These are phyloP conservation scores for Penaeus monodon DNA, from an alignment of 2,888 invertebrate genomes.

Conservation along the genomic window DNA sequence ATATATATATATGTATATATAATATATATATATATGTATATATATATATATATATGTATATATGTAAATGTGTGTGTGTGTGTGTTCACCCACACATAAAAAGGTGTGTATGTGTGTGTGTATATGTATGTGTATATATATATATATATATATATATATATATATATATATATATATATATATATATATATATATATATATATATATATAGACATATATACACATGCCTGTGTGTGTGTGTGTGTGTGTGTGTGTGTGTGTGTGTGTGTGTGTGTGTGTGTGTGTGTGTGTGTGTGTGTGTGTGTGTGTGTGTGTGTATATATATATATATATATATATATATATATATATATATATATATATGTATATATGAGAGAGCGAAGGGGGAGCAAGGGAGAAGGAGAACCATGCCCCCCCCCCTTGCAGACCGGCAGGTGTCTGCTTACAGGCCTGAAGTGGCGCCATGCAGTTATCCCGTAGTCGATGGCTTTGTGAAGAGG, in stretches of 20 bases:
- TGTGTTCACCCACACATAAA: not conserved
- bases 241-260: not conserved
- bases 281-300: not conserved
- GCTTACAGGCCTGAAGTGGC: too few relatives aligned
- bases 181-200: not conserved
- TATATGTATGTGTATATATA: not conserved
- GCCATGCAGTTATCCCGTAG: too few relatives aligned
- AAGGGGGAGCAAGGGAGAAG: too few relatives aligned
- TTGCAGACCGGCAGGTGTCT: too few relatives aligned
- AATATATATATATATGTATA: rapidly evolving
- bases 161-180: not conserved
- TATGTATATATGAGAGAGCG: too few relatives aligned
- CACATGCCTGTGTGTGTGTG: not conserved
- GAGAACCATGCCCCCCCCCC: too few relatives aligned
- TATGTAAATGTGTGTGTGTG: not conserved
- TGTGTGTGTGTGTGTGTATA: too few relatives aligned
- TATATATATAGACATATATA: not conserved
- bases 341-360: too few relatives aligned
- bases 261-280: not conserved
- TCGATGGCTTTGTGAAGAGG: too few relatives aligned
- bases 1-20: too few relatives aligned
- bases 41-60: too few relatives aligned
- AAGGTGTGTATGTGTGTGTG: not conserved
- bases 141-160: constrained; percentile 5
- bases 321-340: too few relatives aligned